A percentile compares a stretch with the other conserved stretches of the same genome.
Conservation (phyloP, 1,140 invertebrate species). For the Tyrophagus putrescentiae region DNA sequence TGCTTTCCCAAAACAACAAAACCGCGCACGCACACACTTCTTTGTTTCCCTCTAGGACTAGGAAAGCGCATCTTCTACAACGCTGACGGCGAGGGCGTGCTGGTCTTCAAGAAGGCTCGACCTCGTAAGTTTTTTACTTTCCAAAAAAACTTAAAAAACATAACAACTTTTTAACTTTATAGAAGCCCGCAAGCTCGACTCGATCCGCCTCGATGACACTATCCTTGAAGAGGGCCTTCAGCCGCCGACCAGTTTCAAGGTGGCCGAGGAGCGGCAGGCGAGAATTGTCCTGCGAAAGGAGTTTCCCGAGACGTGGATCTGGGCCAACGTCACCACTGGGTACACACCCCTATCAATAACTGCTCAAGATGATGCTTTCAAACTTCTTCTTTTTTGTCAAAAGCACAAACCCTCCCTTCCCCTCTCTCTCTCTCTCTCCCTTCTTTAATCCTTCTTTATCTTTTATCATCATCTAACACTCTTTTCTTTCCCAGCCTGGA, state of each 20-base stretch:
- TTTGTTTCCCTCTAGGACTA: slow-evolving; percentile 4
- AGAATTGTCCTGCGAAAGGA: slow-evolving; percentile 29
- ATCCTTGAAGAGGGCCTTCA: slow-evolving; percentile 17
- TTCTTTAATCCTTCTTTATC: slow-evolving; percentile 6
- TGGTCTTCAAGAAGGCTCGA: slow-evolving; percentile 7
- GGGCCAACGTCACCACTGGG: slow-evolving; percentile 30
- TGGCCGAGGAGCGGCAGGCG: not conserved
- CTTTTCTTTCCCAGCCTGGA: slow-evolving; percentile 34
- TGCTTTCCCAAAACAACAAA: not conserved
- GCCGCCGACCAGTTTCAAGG: slow-evolving; percentile 10
- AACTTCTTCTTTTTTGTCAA: not conserved
- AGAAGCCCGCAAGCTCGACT: not conserved
- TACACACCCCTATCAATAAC: slow-evolving; percentile 26
- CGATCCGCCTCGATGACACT: slow-evolving; percentile 8
- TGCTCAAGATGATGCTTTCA: not conserved
- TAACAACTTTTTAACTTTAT: not conserved
- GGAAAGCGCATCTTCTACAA: slow-evolving; percentile 15
- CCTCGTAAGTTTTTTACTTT: slow-evolving; percentile 3
- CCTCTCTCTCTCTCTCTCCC: too few species aligned
- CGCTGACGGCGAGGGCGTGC: slow-evolving; percentile 12
- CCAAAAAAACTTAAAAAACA: too few species aligned
- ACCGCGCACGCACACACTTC: too few species aligned
- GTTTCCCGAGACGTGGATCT: slow-evolving; percentile 39
- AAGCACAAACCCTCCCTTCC: too few species aligned
- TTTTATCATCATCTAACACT: too few species aligned